Evolutionary conservation across 2,113 vertebrate genomes (phyloP).

Genomic region (Pionites leucogaster): DNA sequence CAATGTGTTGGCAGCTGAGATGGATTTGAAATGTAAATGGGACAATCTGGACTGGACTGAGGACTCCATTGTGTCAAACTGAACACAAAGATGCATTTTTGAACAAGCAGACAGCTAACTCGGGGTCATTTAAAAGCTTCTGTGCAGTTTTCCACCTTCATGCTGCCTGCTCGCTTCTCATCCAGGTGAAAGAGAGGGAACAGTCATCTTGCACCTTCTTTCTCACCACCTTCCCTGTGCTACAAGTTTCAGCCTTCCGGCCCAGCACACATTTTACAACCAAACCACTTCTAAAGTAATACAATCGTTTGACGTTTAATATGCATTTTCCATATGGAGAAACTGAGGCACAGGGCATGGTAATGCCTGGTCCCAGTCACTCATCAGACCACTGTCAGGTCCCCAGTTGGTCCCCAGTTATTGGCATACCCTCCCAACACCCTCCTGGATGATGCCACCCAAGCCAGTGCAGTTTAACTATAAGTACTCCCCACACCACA

Average conservation of each 20-base stretch:
- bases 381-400: background rate
- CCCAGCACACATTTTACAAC: background rate
- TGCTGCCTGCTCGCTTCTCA: background rate
- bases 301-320: background rate
- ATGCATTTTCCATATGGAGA: background rate
- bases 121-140: background rate
- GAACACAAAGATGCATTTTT: background rate
- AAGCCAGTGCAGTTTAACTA: fast-evolving
- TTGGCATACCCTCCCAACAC: fast-evolving
- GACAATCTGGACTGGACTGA: background rate
- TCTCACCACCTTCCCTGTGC: background rate
- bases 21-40: constrained; percentile 38
- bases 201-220: background rate
- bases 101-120: background rate
- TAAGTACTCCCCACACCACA: background rate
- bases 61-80: background rate
- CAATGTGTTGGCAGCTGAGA: background rate
- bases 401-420: background rate
- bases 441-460: background rate
- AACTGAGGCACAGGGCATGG: background rate
- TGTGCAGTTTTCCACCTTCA: background rate
- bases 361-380: background rate
- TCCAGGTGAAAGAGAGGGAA: background rate
- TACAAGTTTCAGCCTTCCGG: background rate
- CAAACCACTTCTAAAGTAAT: background rate